phyloP scores from a whole-genome alignment of 2,113 vertebrate genomes.

The Passer domesticus region DNA sequence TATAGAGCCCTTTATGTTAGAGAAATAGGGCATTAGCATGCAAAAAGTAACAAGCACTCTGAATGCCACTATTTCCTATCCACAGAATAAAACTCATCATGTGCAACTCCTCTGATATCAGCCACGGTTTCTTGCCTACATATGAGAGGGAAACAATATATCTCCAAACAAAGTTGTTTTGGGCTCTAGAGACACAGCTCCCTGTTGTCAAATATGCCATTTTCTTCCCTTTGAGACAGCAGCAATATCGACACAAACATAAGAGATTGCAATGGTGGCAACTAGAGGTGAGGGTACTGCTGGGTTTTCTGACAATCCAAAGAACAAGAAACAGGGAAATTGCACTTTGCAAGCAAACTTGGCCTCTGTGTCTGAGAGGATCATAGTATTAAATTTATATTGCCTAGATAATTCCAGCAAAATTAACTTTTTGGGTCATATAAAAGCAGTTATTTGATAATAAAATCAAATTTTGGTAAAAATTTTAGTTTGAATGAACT shows the following conservation, averaged over 20 bases:
- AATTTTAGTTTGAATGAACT: neutral
- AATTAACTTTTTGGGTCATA: neutral
- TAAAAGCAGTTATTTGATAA: neutral
- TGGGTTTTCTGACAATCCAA: neutral
- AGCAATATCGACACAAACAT: neutral
- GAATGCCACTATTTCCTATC: conserved; percentile 30
- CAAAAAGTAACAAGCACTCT: conserved; percentile 38
- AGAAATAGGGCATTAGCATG: conserved; percentile 58
- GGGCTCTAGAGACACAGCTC: neutral
- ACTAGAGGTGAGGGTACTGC: neutral
- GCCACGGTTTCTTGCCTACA: neutral
- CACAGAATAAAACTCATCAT: conserved; percentile 45
- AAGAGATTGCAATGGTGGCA: neutral
- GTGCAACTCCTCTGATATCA: conserved; percentile 18
- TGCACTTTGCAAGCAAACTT: neutral
- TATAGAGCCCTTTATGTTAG: conserved; percentile 15
- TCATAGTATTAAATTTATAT: neutral
- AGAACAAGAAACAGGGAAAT: neutral
- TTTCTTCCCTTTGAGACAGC: neutral
- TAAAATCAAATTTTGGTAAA: neutral
- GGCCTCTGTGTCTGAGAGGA: neutral
- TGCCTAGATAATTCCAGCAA: neutral
- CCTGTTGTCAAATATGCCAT: neutral
- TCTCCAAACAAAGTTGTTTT: neutral
- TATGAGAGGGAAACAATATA: neutral